These are phyloP conservation scores for Parnassius orleans DNA, from an alignment of 2,888 invertebrate genomes.

Conservation along the genomic window DNA sequence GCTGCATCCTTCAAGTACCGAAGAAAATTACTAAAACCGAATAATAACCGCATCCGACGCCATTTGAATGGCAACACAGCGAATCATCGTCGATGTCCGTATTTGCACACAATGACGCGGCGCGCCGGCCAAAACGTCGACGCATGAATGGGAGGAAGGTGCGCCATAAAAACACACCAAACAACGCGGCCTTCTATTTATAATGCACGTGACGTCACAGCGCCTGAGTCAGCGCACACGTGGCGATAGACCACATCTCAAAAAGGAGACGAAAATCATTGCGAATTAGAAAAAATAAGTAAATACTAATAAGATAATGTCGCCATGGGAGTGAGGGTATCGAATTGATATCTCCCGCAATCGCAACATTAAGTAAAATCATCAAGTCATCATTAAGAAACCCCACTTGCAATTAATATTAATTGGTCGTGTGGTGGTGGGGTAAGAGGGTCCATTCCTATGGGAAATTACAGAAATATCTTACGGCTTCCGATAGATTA, in stretches of 20 bases:
- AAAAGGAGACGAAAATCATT: not conserved
- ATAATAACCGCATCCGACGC: not conserved
- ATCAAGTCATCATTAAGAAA: no score
- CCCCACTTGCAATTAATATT: no score
- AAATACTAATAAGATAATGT: no score
- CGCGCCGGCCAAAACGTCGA: slow-evolving; percentile 36
- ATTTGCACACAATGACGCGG: slow-evolving; percentile 59
- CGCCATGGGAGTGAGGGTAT: no score
- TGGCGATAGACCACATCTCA: not conserved
- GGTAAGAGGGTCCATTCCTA: no score
- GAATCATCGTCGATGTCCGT: slow-evolving; percentile 29
- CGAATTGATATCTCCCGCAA: no score
- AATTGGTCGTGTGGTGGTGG: no score
- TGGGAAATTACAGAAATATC: no score
- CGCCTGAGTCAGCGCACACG: slow-evolving; percentile 20
- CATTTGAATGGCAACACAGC: slow-evolving; percentile 13
- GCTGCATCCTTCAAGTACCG: no score
- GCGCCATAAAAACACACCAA: slow-evolving; percentile 47
- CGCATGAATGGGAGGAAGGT: slow-evolving; percentile 68
- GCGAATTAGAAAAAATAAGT: not conserved
- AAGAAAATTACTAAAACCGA: no score
- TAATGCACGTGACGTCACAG: slow-evolving; percentile 29
- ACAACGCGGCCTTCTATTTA: slow-evolving; percentile 10
- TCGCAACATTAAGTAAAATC: no score
- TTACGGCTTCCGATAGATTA: no score